Evolutionary conservation across 2,888 invertebrate species (phyloP).

Genomic region (Dromius quadrimaculatus): DNA sequence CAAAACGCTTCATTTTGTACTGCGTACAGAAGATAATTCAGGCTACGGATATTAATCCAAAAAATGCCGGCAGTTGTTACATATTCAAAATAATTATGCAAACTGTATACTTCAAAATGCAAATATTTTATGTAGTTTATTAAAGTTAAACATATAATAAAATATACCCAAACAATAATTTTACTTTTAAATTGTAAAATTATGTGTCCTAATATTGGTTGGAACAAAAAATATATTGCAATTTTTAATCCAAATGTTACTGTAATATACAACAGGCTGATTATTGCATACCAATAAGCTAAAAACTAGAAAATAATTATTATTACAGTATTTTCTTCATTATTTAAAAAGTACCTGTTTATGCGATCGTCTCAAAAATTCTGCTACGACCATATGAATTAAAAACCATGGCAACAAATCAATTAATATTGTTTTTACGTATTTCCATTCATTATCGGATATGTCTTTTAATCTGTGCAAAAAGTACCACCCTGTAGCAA

Average conservation of each 20-base stretch:
- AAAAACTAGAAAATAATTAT: conserved; percentile 63
- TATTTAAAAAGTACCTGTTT: conserved; percentile 31
- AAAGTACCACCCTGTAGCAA: conserved; percentile 71
- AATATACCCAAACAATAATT: conserved; percentile 70
- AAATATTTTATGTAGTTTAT: conserved; percentile 54
- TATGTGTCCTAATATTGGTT: conserved; percentile 71
- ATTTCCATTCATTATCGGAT: conserved; percentile 80
- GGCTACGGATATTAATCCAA: conserved; percentile 82
- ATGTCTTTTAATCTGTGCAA: conserved; percentile 72
- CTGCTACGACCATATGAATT: conserved; percentile 70
- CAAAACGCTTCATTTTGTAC: conserved; percentile 62
- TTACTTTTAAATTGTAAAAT: conserved; percentile 68
- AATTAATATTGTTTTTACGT: conserved; percentile 71
- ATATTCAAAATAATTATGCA: conserved; percentile 64
- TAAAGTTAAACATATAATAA: conserved; percentile 66
- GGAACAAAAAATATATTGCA: conserved; percentile 68
- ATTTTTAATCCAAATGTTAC: conserved; percentile 68
- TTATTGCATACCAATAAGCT: conserved; percentile 70
- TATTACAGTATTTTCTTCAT: neutral
- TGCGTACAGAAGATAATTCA: conserved; percentile 79
- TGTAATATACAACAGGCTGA: conserved; percentile 66
- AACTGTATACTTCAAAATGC: conserved; percentile 56
- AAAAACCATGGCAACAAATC: conserved; percentile 70
- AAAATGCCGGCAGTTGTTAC: conserved; percentile 71
- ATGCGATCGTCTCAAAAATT: conserved; percentile 65